phyloP scores from a whole-genome alignment of 2,888 invertebrate species.

The Boloria euphrosyne region DNA sequence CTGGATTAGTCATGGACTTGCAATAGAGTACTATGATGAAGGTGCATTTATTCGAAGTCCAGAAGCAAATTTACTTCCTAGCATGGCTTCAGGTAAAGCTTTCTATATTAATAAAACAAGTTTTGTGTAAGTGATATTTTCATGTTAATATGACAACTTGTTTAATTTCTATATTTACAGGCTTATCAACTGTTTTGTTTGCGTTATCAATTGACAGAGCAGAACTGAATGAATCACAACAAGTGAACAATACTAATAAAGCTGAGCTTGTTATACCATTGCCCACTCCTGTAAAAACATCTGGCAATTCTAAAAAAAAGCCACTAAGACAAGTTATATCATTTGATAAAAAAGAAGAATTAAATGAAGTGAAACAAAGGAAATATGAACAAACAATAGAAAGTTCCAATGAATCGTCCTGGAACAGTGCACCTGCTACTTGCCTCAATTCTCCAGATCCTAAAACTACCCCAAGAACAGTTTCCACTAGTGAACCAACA shows the following conservation, averaged over 20 bases:
- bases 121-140: conserved; percentile 15
- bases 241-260: conserved; percentile 70
- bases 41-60: conserved; percentile 92
- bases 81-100: conserved; percentile 90
- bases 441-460: conserved; percentile 84
- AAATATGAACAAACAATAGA: conserved; percentile 47
- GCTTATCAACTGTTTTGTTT: conserved; percentile 94
- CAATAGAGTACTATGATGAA: conserved; percentile 90
- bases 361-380: conserved; percentile 47
- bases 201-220: conserved; percentile 95
- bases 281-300: conserved; percentile 82
- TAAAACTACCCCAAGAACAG: conserved; percentile 55
- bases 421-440: conserved; percentile 84
- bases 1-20: conserved; percentile 85
- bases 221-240: conserved; percentile 86
- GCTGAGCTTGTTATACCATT: conserved; percentile 88
- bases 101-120: not conserved
- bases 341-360: conserved; percentile 72
- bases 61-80: conserved; percentile 90
- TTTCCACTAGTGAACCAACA: conserved; percentile 71
- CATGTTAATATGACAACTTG: conserved; percentile 31
- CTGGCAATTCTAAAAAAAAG: conserved; percentile 65
- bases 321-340: conserved; percentile 77
- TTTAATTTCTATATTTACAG: conserved; percentile 68
- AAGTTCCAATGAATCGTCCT: conserved; percentile 54